Conservation (phyloP, 2,113 vertebrate species). For the Dipodomys ordii region DNA sequence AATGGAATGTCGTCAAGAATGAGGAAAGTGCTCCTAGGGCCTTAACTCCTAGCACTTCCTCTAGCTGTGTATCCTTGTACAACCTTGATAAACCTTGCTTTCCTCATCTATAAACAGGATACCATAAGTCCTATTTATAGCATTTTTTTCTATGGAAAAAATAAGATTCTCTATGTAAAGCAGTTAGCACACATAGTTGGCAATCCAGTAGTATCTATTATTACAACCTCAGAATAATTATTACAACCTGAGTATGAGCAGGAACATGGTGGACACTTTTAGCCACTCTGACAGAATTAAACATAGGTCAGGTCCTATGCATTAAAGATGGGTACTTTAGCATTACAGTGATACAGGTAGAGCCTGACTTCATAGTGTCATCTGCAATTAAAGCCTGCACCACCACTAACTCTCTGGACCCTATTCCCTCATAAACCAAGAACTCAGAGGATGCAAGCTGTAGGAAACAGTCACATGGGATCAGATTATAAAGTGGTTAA, state of each 20-base stretch:
- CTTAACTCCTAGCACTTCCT: slow-evolving; percentile 22
- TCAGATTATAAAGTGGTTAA: neutral
- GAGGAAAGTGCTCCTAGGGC: neutral
- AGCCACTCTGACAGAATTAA: neutral
- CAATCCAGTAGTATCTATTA: neutral
- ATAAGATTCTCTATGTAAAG: neutral
- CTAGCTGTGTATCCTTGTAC: neutral
- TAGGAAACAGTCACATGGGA: neutral
- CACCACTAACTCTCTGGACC: neutral
- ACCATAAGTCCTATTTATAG: neutral
- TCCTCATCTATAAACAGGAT: neutral
- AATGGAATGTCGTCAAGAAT: neutral
- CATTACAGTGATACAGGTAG: fast-evolving
- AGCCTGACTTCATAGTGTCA: neutral
- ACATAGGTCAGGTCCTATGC: neutral
- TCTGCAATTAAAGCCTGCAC: neutral
- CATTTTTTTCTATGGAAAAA: neutral
- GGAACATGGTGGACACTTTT: neutral
- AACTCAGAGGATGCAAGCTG: too few relatives aligned
- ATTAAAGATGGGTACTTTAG: neutral
- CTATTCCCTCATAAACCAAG: neutral
- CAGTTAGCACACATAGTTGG: neutral
- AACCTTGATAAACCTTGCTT: slow-evolving; percentile 20
- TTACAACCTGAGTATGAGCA: neutral
- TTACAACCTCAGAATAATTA: neutral